Conservation (phyloP, 2,797 vertebrate genomes). For the Macropodus opercularis region DNA sequence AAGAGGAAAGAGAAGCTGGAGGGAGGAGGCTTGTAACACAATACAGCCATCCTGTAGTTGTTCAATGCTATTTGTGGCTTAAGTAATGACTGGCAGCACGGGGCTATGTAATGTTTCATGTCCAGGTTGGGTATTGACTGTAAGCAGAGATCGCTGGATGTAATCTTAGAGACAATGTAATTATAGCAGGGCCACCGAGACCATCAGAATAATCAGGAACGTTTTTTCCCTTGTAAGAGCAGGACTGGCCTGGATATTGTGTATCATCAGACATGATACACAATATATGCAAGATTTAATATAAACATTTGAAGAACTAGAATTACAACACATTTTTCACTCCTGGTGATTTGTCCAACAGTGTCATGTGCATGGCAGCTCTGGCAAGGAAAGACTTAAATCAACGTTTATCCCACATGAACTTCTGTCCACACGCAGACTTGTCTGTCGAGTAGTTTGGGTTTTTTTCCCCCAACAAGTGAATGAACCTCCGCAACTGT, state of each 20-base stretch:
- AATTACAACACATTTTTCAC: not conserved
- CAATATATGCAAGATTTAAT: too few species aligned
- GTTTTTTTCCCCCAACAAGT: slow-evolving; percentile 51
- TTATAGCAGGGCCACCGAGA: slow-evolving; percentile 58
- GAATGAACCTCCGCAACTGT: slow-evolving; percentile 56
- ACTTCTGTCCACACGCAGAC: slow-evolving; percentile 6
- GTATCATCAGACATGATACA: too few species aligned
- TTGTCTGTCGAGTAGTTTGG: slow-evolving; percentile 1
- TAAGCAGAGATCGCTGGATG: slow-evolving; percentile 73
- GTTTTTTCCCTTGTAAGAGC: slow-evolving; percentile 25
- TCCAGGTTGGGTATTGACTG: slow-evolving; percentile 73
- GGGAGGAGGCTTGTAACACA: slow-evolving; percentile 57
- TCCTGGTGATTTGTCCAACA: not conserved
- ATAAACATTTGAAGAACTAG: too few species aligned
- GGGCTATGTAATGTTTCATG: slow-evolving; percentile 69
- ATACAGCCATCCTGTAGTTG: slow-evolving; percentile 54
- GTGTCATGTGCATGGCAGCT: not conserved
- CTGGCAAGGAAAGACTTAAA: slow-evolving; percentile 14
- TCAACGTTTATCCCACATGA: slow-evolving; percentile 4
- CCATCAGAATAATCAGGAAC: slow-evolving; percentile 30
- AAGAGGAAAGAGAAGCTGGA: slow-evolving; percentile 36
- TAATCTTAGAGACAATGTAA: slow-evolving; percentile 71
- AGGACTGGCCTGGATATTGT: slow-evolving; percentile 11
- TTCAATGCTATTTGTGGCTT: slow-evolving; percentile 70
- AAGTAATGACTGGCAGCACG: slow-evolving; percentile 57